Conservation (phyloP, 2,888 invertebrate genomes). For the Chironomus riparius region DNA sequence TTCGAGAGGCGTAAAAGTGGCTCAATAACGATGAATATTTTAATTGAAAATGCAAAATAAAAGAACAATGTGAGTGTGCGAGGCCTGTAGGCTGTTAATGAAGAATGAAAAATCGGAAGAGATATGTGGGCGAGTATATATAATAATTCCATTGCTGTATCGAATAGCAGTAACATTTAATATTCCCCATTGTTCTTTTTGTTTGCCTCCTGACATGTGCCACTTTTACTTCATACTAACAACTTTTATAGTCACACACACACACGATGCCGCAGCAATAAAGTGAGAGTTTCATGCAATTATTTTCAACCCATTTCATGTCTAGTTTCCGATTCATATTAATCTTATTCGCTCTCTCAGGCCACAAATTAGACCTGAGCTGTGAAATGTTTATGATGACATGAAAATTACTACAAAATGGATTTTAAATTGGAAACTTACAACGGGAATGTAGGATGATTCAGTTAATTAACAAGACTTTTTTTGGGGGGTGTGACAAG, state of each 20-base stretch:
- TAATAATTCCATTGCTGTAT: not conserved
- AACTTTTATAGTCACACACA: not conserved
- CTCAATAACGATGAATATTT: not conserved
- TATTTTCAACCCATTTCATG: not conserved
- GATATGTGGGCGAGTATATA: not conserved
- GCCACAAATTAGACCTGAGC: not conserved
- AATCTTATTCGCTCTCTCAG: not conserved
- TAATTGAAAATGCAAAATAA: not conserved
- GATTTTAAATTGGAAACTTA: no score
- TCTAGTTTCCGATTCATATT: not conserved
- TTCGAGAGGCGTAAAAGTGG: not conserved
- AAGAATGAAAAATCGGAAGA: not conserved
- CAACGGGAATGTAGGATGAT: no score
- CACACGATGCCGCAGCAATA: not conserved
- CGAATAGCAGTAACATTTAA: not conserved
- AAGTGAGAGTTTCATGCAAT: not conserved
- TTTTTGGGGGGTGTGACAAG: no score
- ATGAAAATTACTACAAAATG: no score
- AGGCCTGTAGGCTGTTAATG: not conserved
- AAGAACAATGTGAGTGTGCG: not conserved
- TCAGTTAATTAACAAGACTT: no score
- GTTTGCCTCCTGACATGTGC: not conserved
- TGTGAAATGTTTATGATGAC: no score
- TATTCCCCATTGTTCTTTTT: not conserved
- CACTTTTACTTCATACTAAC: not conserved